Evolutionary conservation across 2,113 vertebrate species (phyloP).

Genomic region (Hystrix brachyura): DNA sequence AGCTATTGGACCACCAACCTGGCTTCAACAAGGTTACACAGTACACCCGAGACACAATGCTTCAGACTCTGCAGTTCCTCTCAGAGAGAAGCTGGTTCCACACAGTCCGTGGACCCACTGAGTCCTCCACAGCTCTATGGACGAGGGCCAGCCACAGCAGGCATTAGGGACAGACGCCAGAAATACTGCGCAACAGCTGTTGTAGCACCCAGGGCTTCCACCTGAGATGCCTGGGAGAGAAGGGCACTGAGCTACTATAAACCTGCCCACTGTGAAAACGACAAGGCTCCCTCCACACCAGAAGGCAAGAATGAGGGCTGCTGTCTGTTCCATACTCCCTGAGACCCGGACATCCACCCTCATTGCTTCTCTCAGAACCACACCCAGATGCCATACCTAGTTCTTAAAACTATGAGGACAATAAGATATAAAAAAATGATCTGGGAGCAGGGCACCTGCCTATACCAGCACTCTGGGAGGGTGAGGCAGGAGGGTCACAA

Average conservation of each 20-base stretch:
- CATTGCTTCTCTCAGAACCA: background rate
- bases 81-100: background rate
- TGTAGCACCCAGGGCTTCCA: background rate
- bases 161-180: background rate
- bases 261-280: background rate
- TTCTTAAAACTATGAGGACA: background rate
- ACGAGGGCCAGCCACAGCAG: background rate
- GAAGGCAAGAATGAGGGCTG: background rate
- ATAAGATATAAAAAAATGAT: background rate
- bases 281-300: background rate
- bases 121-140: no score
- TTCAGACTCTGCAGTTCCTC: background rate
- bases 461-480: no score
- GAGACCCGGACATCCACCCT: background rate
- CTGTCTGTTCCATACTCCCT: no score
- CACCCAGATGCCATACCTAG: background rate
- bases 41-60: background rate
- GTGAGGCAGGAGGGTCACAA: no score
- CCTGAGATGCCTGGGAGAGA: background rate
- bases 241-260: background rate
- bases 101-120: rapidly evolving
- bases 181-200: background rate
- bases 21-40: background rate
- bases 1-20: background rate
- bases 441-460: no score